Evolutionary conservation across 2,113 vertebrate species (phyloP), one percentile per base, ranked within the genome.

Genomic region (Chionodraco myersi): DNA sequence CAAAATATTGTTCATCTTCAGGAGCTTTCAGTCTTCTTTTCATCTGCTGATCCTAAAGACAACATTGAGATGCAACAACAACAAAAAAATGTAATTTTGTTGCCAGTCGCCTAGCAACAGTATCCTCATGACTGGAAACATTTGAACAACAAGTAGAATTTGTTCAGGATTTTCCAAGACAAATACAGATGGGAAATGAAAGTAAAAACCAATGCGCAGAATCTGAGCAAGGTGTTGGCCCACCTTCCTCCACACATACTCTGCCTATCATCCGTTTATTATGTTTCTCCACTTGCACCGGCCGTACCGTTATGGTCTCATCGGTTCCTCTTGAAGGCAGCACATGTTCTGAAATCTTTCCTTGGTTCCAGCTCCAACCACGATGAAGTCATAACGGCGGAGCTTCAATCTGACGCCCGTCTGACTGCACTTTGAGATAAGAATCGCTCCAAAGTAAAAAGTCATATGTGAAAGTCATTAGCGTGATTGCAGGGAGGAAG

Each of bases 381-480:
- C 90, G 30, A 58, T 91, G 86, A 89, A 83, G 85, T 91, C 87
- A 86, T 79, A 51, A 82, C 9, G 41, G 13, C 30, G 3, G 2
- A 9, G 41, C 86, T 86, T 84, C 67, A 84, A 82, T 53, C 11
- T 71, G 86, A 86, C 74, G 82, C 79, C 84, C 23, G 86, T 41
- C 73, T 79, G 86, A 85, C 84, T 72, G 77, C 70, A 30, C 79
- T 57, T n/a, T 11, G 18, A 84, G 91, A 92, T 91, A 88, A 80
- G 77, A 47, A 89, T 90, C 87, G 1, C 1, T 15, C 57, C 21
- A 23, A 77, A 56, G 58, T 52, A 23, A 51, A 54, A 56, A 82
- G 82, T 84, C 86, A 45, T 86, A 82, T 87, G 86, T 83, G 81
- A 89, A 86, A 89, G 85, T 80, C 85, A 91, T 92, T 88, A 87